phyloP scores from a whole-genome alignment of 2,113 vertebrate species.

The Ceratotherium simum region DNA sequence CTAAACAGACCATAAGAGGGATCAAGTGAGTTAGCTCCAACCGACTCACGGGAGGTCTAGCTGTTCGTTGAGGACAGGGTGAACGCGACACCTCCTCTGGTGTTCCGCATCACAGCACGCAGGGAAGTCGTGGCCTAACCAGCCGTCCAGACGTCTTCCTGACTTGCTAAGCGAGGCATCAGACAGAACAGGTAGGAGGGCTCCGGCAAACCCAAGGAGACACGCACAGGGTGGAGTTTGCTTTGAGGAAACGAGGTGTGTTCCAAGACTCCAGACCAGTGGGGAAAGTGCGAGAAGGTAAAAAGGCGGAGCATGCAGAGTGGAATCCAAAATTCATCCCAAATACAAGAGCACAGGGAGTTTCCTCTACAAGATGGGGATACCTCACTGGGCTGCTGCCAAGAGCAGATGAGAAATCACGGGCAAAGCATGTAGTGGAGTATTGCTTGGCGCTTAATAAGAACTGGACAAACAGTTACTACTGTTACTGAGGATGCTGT shows the following conservation, averaged over 20 bases:
- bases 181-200: not conserved
- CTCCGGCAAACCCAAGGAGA: not conserved
- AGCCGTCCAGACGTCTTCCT: not conserved
- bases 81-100: not conserved
- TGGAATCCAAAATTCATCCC: not conserved
- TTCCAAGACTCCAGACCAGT: not conserved
- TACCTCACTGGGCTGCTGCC: not conserved
- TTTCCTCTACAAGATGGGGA: not conserved
- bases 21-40: not conserved
- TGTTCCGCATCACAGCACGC: not conserved
- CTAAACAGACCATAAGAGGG: not conserved
- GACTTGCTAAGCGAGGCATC: not conserved
- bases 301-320: not conserved
- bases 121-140: not conserved
- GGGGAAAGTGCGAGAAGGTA: not conserved
- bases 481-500: not conserved
- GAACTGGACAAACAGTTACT: not conserved
- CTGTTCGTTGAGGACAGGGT: not conserved
- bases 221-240: not conserved
- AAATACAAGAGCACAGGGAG: not conserved
- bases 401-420: not conserved
- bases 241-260: not conserved
- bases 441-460: not conserved
- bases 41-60: not conserved
- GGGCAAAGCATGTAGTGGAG: not conserved